Evolutionary conservation across 2,888 invertebrate genomes (phyloP).

Genomic region (Hipparchia semele): DNA sequence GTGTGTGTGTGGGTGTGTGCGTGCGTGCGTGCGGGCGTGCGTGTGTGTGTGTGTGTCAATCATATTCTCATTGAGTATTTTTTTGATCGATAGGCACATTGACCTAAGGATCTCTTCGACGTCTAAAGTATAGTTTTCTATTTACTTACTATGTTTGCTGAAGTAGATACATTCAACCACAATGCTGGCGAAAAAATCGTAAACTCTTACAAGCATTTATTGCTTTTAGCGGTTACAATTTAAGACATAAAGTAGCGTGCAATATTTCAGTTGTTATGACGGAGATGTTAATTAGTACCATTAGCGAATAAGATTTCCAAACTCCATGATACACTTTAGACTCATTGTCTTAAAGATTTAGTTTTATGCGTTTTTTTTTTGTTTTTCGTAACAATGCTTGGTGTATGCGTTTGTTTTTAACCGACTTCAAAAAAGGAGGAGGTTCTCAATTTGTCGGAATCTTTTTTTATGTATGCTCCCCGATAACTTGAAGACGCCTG

Average conservation of each 20-base stretch:
- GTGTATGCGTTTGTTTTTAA: conserved; percentile 57
- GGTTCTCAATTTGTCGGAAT: no score
- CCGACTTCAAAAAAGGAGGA: no score
- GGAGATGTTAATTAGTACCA: conserved; percentile 20
- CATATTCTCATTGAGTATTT: no score
- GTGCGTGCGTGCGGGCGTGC: no score
- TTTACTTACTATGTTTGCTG: not conserved
- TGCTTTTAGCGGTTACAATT: conserved; percentile 8
- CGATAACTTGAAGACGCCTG: no score
- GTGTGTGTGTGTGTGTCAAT: no score
- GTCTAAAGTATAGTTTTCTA: not conserved
- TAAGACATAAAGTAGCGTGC: conserved; percentile 17
- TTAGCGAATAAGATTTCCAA: conserved; percentile 62
- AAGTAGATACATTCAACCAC: not conserved
- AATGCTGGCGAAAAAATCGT: conserved; percentile 5
- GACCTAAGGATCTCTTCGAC: not conserved
- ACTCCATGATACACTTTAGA: conserved; percentile 64
- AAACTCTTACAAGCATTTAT: conserved; percentile 13
- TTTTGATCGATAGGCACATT: not conserved
- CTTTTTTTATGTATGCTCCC: no score
- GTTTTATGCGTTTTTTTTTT: conserved; percentile 44
- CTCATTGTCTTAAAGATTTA: conserved; percentile 55
- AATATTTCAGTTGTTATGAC: conserved; percentile 10
- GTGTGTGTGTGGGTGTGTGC: no score
- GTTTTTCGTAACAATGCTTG: conserved; percentile 50